Evolutionary conservation across 2,797 vertebrate genomes (phyloP).

Genomic region (Pogoniulus pusillus): DNA sequence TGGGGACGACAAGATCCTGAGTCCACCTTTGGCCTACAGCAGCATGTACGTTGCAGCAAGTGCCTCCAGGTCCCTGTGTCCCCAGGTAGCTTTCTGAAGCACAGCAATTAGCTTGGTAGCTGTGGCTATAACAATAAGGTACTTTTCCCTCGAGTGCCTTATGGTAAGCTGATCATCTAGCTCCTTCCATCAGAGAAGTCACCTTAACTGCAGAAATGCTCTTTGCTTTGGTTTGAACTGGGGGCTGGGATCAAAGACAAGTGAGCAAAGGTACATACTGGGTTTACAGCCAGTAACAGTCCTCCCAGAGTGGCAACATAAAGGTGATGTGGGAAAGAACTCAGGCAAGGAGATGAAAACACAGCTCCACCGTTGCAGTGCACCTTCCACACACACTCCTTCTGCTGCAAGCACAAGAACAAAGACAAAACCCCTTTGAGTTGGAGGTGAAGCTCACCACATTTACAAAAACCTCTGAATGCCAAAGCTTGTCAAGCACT

Average conservation of each 20-base stretch:
- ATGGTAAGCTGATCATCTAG: background rate
- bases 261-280: conserved; percentile 77
- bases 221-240: background rate
- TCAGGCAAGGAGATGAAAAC: conserved; percentile 90
- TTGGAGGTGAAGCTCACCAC: background rate
- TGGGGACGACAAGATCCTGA: background rate
- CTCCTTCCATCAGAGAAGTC: background rate
- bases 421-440: background rate
- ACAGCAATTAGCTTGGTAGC: background rate
- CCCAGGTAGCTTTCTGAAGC: background rate
- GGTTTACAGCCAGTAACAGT: conserved; percentile 81
- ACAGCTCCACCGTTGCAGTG: conserved; percentile 85
- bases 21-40: background rate
- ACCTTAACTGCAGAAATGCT: background rate
- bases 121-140: background rate
- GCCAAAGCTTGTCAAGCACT: background rate
- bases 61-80: background rate
- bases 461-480: background rate
- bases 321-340: conserved; percentile 75
- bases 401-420: conserved; percentile 73
- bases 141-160: background rate
- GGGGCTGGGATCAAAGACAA: background rate
- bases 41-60: background rate
- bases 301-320: conserved; percentile 90
- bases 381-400: conserved; percentile 85